Percentiles rank a stretch among this genome's conserved stretches.
These are phyloP conservation scores for Aptenodytes patagonicus DNA, from an alignment of 2,113 vertebrate genomes.

Conservation along the genomic window DNA sequence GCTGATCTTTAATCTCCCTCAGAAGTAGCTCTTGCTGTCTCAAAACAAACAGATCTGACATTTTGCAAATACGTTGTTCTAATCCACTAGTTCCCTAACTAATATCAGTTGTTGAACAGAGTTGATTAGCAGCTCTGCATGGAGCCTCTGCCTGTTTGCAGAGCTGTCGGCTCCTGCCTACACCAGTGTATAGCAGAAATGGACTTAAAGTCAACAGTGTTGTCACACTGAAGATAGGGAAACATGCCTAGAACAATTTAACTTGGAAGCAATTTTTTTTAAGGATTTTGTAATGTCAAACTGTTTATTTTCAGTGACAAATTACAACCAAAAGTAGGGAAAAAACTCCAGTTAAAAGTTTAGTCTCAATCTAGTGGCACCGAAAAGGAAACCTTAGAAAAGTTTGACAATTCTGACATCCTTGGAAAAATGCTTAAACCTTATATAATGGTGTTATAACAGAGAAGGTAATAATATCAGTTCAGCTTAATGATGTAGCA, in stretches of 20 bases:
- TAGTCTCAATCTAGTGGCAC: background rate
- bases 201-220: slow-evolving; percentile 25
- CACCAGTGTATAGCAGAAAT: background rate
- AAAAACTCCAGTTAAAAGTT: background rate
- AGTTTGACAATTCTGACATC: background rate
- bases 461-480: background rate
- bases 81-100: slow-evolving; percentile 28
- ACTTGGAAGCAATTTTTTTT: background rate
- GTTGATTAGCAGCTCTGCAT: slow-evolving; percentile 53
- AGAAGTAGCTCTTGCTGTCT: background rate
- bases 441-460: background rate
- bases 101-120: slow-evolving; percentile 34
- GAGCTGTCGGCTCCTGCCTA: background rate
- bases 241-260: background rate
- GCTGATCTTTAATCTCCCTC: slow-evolving; percentile 31
- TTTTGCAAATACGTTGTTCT: slow-evolving; percentile 35
- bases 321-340: background rate
- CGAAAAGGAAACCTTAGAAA: background rate
- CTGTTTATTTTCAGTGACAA: background rate
- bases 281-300: background rate
- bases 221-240: background rate
- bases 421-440: slow-evolving; percentile 7
- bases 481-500: slow-evolving; percentile 19
- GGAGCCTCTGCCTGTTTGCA: slow-evolving; percentile 40
- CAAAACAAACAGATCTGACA: slow-evolving; percentile 47